Base-by-base conservation (phyloP, 2,797 vertebrate genomes). In the Tinamus major region DNA sequence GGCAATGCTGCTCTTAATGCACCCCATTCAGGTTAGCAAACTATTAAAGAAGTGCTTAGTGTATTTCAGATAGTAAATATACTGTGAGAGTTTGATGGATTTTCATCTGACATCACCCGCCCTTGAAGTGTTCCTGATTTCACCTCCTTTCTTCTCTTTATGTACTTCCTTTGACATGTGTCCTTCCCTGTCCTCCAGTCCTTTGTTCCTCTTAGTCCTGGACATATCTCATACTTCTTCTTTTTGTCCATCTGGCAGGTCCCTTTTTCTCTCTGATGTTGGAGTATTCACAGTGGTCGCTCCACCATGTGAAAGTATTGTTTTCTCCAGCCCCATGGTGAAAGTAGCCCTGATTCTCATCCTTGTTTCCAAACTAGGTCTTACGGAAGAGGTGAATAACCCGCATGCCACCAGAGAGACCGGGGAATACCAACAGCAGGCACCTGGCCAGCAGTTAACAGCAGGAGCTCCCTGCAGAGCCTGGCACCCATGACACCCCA, bases 241-340 rank as follows among this genome's bases (percentile, higher is more conserved):
- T 1, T 20, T 88, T 61, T 69, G 2, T 65, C 63, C 13, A 17
- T 35, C 7, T 65, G n/a, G 27, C 7, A 31, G 10, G 23, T 72
- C 31, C 24, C 7, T 76, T 69, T 89, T 21, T 17, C 5, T 63
- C 8, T 55, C 55, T 33, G 33, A 12, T 59, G 31, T 18, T 18
- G 0, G 0, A 41, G 35, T 27, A 3, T 79, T 84, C 63, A 72
- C 58, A 67, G 20, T 0, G 1, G 26, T 20, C 1, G 0, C 15
- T 76, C 53, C 13, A 7, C 51, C 37, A 4, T 2, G 7, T 41
- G 41, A 81, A 49, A 21, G 6, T 42, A 9, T 17, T 86, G 8
- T 29, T 3, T 12, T 53, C 24, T 64, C 20, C 42, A 35, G 49
- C 15, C 56, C 35, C 4, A 2, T 4, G 18, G 56, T 58, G 27